These are phyloP conservation scores for Caenorhabditis afra DNA, from an alignment of 2,888 invertebrate species.

Conservation along the genomic window DNA sequence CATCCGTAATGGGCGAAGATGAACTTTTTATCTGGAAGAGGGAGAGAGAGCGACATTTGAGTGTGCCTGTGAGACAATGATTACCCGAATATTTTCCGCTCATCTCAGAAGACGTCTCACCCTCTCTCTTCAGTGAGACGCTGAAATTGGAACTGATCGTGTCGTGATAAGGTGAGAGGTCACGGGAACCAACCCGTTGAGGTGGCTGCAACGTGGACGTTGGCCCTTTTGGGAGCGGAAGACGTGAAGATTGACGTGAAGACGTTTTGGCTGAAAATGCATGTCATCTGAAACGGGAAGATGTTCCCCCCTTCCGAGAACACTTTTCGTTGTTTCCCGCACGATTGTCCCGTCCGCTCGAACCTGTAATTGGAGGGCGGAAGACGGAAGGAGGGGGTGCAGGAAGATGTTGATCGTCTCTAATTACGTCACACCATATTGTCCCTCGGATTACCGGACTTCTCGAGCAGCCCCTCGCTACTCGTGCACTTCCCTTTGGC, in stretches of 20 bases:
- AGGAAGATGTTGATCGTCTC: background rate
- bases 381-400: too few relatives aligned
- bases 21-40: slow-evolving; percentile 42
- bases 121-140: slow-evolving; percentile 1
- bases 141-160: background rate
- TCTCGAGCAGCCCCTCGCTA: background rate
- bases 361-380: background rate
- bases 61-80: background rate
- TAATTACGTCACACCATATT: slow-evolving; percentile 25
- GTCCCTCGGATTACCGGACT: background rate
- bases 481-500: background rate
- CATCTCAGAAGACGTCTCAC: slow-evolving; percentile 38
- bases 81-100: slow-evolving; percentile 53
- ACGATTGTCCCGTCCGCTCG: background rate
- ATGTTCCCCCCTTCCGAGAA: too few relatives aligned
- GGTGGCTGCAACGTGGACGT: background rate
- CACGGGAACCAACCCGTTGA: background rate
- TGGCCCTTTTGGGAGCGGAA: too few relatives aligned
- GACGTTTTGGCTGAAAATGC: too few relatives aligned
- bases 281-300: too few relatives aligned
- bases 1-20: slow-evolving; percentile 59
- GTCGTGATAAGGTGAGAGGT: background rate
- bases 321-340: background rate
- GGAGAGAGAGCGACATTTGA: background rate
- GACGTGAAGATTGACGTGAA: too few relatives aligned